These are phyloP conservation scores for Tiliacea aurago DNA, from an alignment of 2,888 invertebrate species.

Conservation along the genomic window DNA sequence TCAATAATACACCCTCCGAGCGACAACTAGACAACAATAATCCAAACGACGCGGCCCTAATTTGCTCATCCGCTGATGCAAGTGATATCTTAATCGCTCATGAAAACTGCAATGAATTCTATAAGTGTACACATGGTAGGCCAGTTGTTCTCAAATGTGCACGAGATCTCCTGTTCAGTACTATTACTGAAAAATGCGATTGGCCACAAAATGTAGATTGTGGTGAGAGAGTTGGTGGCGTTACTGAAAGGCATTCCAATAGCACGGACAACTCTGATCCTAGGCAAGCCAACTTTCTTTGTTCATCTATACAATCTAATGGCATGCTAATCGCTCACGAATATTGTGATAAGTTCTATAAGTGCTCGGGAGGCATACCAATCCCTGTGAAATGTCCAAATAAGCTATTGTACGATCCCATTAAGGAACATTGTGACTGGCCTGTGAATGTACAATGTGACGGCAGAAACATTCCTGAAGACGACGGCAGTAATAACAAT, in stretches of 20 bases:
- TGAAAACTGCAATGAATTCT: slow-evolving; percentile 74
- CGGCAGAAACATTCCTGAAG: slow-evolving; percentile 52
- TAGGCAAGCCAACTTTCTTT: slow-evolving; percentile 55
- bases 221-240: slow-evolving; percentile 61
- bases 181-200: slow-evolving; percentile 69
- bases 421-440: slow-evolving; percentile 65
- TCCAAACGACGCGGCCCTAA: slow-evolving; percentile 64
- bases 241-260: slow-evolving; percentile 23
- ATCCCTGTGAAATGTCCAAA: slow-evolving; percentile 57
- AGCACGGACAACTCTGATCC: slow-evolving; percentile 12
- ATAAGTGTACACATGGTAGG: slow-evolving; percentile 67
- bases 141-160: slow-evolving; percentile 66
- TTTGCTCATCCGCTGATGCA: slow-evolving; percentile 67
- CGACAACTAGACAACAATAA: slow-evolving; percentile 61
- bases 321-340: slow-evolving; percentile 66
- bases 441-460: slow-evolving; percentile 66
- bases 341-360: slow-evolving; percentile 69
- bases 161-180: slow-evolving; percentile 65
- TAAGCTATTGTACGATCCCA: slow-evolving; percentile 62
- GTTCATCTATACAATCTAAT: slow-evolving; percentile 59
- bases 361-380: slow-evolving; percentile 62
- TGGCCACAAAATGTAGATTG: slow-evolving; percentile 72
- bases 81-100: slow-evolving; percentile 70
- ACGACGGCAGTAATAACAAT: neutral
- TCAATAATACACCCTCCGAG: neutral